Base-by-base conservation (phyloP, 2,888 invertebrate genomes). In the Drosophila pseudotalamancana region DNA sequence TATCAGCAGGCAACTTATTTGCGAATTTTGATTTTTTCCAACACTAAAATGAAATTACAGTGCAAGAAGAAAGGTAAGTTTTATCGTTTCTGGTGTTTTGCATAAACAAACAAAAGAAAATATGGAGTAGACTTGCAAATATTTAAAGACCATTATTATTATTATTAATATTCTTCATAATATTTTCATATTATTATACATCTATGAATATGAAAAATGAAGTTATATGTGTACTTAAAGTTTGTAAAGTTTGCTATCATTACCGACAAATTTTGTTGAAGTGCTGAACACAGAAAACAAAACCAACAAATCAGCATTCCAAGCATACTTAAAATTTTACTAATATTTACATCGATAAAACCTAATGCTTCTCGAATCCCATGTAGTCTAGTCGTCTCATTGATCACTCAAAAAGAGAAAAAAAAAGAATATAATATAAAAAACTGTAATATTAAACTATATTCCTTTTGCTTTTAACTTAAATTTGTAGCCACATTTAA, bases 181-280 rank as follows among this genome's bases (percentile, higher is more conserved):
- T 61, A 54, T 56, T 82, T 81, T 69, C 62, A 53, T 49, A 71
- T 50, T 42, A 67, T 72, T n/a, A n/a, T n/a, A n/a, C n/a, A 56
- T 65, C 46, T 59, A 53, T 67, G 29, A 45, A 56, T 68, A 82
- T 68, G 74, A 77, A 86, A 72, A 79, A 87, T 85, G 68, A 87
- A 88, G 87, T 86, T 86, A 65, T 79, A 80, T 87, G 87, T 86
- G 77, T 86, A 88, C 67, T 42, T 88, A 88, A 66, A 4, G n/a
- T 3, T 25, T 63, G 43, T 69, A 87, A 85, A 31, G 56, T 66
- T 73, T 71, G 66, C 57, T 73, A 89, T 89, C 90, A 90, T 90
- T 88, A 87, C 89, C 88, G 88, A 89, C 88, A 87, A 89, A 72
- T 90, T 89, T 88, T 87, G 89, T 89, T 88, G 79, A 77, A 88